Evolutionary conservation across 1,140 invertebrate species (phyloP), one percentile per base, ranked within the genome.

Genomic region (Drosophila watanabei): DNA sequence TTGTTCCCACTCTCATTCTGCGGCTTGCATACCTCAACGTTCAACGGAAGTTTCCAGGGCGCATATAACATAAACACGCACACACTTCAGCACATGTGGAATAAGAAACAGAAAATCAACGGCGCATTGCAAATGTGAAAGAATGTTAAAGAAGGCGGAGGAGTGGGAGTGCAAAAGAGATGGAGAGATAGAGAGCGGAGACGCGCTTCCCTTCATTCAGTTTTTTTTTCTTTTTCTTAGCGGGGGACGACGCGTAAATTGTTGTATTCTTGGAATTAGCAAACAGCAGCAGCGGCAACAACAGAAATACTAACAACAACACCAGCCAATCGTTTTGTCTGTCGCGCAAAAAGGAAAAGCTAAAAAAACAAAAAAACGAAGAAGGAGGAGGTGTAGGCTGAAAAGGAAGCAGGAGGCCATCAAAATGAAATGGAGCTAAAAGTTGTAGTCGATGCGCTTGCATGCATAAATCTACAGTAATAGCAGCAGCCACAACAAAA

Each of bases 241-340:
- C 78, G 85, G 80, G 85, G 85, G 85, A 88, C 68, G 66, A 77
- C 83, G 86, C 82, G 86, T 90, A 89, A 89, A 85, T 90, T 82
- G 86, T 89, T 89, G 64, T 90, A 85, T 91, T 85, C 81, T 85
- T 58, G 82, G 88, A 91, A 91, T 91, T 88, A 91, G 88, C 88
- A 88, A 91, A 66, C 81, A 76, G 64, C 69, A 73, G 46, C 13
- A 48, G 46, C 14, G 14, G 57, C 54, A 81, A 46, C 58, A 77
- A 57, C 69, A 70, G 41, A 58, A 76, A 64, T 30, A 66, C 46
- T 28, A 52, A 49, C 56, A 70, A 63, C 41, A 70, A 56, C 51
- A 60, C 41, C 49, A 78, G 32, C 49, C 69, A 72, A 63, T 57
- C 56, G 68, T 76, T 66, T 72, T 75, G 79, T 75, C 69, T 86